These are phyloP conservation scores for Ictalurus punctatus DNA, from an alignment of 2,113 vertebrate genomes.

Conservation along the genomic window DNA sequence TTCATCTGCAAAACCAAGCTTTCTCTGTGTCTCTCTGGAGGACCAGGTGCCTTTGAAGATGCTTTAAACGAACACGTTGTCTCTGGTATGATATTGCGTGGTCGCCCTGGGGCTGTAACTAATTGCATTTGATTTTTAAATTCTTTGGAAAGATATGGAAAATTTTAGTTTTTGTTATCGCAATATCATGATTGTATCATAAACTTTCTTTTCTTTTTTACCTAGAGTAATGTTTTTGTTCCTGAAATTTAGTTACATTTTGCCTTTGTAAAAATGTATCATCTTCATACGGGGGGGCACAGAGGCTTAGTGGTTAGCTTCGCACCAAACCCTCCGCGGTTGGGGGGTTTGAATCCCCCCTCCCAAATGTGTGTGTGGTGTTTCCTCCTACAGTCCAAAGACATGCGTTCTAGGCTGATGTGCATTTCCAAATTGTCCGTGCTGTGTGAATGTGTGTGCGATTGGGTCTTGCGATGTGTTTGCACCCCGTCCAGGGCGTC, in stretches of 20 bases:
- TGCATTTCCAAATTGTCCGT: no score
- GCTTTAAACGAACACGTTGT: constrained; percentile 13
- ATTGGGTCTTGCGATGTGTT: no score
- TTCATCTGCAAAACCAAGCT: constrained; percentile 36
- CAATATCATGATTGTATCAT: neutral
- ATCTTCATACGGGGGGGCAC: neutral
- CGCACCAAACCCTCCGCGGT: no score
- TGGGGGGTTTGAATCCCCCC: no score
- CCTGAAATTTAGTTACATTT: neutral
- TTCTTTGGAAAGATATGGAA: no score
- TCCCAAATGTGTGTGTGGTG: no score
- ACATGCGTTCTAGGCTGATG: no score
- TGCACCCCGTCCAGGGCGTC: no score
- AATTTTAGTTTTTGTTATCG: neutral
- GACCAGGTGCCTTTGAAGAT: constrained; percentile 18
- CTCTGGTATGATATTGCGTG: neutral
- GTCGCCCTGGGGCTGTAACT: neutral
- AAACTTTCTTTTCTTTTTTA: neutral
- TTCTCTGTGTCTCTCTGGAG: constrained; percentile 33
- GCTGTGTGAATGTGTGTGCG: no score
- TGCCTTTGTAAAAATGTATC: neutral
- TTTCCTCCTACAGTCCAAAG: no score
- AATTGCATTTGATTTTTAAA: neutral
- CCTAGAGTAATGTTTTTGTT: neutral
- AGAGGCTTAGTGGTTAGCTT: no score